Base-by-base conservation (phyloP, 1,140 invertebrate genomes). In the Drosophila subpulchrella region DNA sequence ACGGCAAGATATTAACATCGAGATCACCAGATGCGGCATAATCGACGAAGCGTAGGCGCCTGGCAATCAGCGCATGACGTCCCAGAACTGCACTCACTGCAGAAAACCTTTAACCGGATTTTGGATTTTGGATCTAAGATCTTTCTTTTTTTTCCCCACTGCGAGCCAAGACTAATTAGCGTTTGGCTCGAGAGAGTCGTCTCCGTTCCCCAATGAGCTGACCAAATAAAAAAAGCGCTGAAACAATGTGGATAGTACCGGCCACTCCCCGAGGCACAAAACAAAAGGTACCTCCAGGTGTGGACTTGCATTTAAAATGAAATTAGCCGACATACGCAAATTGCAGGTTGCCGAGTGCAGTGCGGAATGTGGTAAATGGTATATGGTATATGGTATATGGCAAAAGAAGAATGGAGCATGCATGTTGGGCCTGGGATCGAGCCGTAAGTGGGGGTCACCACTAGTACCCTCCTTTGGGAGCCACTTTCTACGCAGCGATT, bases 51-150 rank as follows among this genome's bases (percentile, higher is more conserved):
- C 82, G 82, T 86, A 68, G 82, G 82, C 79, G 75, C 75, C 66
- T 58, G 57, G 66, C 78, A 86, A 86, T 86, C 83, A 86, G 83
- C 83, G 83, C 83, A 86, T 86, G 83, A 86, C 83, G 83, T 71
- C 67, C 67, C 67, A 71, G 67, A 71, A 71, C 57, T 75, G 46
- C 77, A 80, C 63, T 78, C 15, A 67, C 44, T 78, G 47, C 60
- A 71, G 48, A 47, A 46, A 56, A 51, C 51, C 58, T 59, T 44
- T 50, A 12, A 8, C 42, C 39, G 17, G 17, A 44, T 30, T 32
- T 8, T 5, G 20, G 3, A 4, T 12, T 10, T 24, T 0, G 6
- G 20, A 12, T 12, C 20, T 46, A 11, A 4, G 10, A 46, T 12
- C 20, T 50, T 24, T 27, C 27, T 4, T 3, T 17, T 20, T 38